A percentile compares a stretch with the other conserved stretches of the same genome.
These are phyloP conservation scores for Caenorhabditis panamensis DNA, from an alignment of 2,888 invertebrate species.

Conservation along the genomic window DNA sequence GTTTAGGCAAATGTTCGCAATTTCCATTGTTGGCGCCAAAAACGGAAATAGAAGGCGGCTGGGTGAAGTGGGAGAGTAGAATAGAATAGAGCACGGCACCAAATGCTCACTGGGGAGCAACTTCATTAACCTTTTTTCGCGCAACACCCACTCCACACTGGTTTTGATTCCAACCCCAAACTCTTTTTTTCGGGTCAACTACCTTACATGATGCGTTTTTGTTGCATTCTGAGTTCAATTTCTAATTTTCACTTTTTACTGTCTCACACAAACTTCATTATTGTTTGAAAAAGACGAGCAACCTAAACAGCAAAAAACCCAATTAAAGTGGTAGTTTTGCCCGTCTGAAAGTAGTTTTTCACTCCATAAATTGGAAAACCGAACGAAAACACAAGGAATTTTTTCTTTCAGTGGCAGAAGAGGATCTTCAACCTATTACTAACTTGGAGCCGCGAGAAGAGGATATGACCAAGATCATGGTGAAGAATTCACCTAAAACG, in stretches of 20 bases:
- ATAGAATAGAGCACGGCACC: slow-evolving; percentile 44
- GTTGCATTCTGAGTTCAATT: neutral
- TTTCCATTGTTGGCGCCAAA: slow-evolving; percentile 42
- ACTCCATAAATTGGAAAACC: slow-evolving; percentile 1
- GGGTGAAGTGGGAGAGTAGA: slow-evolving; percentile 27
- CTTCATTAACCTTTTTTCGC: slow-evolving; percentile 63
- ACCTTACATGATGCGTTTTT: slow-evolving; percentile 1
- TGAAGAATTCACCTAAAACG: slow-evolving; percentile 13
- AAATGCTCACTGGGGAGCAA: slow-evolving; percentile 53
- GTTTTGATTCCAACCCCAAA: neutral
- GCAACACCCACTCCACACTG: neutral
- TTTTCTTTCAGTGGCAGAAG: slow-evolving; percentile 9
- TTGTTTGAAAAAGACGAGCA: neutral
- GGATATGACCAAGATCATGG: neutral
- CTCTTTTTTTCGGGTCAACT: slow-evolving; percentile 22
- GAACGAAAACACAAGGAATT: slow-evolving; percentile 9
- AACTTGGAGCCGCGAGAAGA: neutral
- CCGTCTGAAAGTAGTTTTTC: neutral
- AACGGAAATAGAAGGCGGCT: slow-evolving; percentile 50
- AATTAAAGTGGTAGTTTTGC: neutral
- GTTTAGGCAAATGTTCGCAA: slow-evolving; percentile 20
- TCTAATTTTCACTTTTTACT: neutral
- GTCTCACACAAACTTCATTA: neutral
- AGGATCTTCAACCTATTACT: neutral
- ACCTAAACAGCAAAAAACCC: neutral